Conservation (phyloP, 2,113 vertebrate genomes). For the Acanthochromis polyacanthus region DNA sequence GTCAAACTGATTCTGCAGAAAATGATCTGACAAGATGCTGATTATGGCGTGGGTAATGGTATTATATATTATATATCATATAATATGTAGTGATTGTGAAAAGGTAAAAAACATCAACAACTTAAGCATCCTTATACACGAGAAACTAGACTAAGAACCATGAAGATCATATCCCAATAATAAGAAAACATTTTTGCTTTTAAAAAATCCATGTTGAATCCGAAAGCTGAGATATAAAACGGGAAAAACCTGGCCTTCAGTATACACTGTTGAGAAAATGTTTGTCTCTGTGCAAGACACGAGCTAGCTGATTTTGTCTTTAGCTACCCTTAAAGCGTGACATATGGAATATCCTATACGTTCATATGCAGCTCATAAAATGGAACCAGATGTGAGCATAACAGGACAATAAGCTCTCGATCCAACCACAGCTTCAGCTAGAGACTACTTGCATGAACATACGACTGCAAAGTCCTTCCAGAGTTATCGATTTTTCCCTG, state of each 20-base stretch:
- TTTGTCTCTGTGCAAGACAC: slow-evolving; percentile 15
- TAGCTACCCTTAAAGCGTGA: slow-evolving; percentile 31
- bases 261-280: background rate
- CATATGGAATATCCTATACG: slow-evolving; percentile 26
- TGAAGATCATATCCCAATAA: no score
- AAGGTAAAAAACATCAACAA: background rate
- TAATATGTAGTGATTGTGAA: background rate
- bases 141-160: background rate
- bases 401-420: slow-evolving; percentile 1
- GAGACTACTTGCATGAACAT: background rate
- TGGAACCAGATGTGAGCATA: slow-evolving; percentile 44
- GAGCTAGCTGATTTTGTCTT: slow-evolving; percentile 23
- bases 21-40: background rate
- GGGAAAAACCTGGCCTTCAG: no score
- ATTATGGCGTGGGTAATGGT: background rate
- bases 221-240: background rate
- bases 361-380: slow-evolving; percentile 21
- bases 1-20: background rate
- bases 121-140: no score
- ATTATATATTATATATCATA: background rate
- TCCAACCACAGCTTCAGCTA: background rate
- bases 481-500: no score
- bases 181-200: background rate
- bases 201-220: background rate
- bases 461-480: background rate